Evolutionary conservation across 2,888 invertebrate genomes (phyloP).

Genomic region (Tuta absoluta): DNA sequence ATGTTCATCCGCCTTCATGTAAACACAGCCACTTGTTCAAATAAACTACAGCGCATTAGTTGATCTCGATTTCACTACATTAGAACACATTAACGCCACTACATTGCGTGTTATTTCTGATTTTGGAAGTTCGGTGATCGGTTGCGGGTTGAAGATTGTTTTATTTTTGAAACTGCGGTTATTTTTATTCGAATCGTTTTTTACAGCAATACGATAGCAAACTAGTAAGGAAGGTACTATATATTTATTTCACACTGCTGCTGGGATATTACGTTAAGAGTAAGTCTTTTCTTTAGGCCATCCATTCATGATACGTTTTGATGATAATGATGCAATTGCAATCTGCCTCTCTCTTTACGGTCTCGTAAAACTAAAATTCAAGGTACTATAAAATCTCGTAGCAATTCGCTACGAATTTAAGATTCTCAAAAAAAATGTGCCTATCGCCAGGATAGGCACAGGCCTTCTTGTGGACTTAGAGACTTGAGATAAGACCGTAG

Average conservation of each 20-base stretch:
- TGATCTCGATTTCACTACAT: slow-evolving; percentile 78
- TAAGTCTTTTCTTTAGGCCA: too few relatives aligned
- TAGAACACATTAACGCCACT: slow-evolving; percentile 79
- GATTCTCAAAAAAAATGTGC: slow-evolving; percentile 54
- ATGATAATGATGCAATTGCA: too few relatives aligned
- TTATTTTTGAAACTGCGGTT: neutral
- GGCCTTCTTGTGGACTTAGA: slow-evolving; percentile 96
- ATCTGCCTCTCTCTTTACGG: too few relatives aligned
- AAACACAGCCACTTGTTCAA: slow-evolving; percentile 81
- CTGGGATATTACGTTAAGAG: too few relatives aligned
- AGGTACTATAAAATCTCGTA: neutral
- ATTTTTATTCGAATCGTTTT: neutral
- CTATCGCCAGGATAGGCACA: slow-evolving; percentile 94
- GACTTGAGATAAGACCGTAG: slow-evolving; percentile 43
- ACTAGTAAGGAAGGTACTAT: too few relatives aligned
- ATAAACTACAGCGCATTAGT: slow-evolving; percentile 78
- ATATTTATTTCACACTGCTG: too few relatives aligned
- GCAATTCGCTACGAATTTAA: slow-evolving; percentile 1
- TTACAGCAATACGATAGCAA: too few relatives aligned
- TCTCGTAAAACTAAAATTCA: too few relatives aligned
- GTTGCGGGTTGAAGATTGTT: neutral
- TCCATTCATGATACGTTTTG: too few relatives aligned
- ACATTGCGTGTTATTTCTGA: slow-evolving; percentile 70
- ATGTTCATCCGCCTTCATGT: slow-evolving; percentile 77
- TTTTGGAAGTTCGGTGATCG: slow-evolving; percentile 44